Base-by-base conservation (phyloP, 2,113 vertebrate genomes). In the Ammodytes marinus region DNA sequence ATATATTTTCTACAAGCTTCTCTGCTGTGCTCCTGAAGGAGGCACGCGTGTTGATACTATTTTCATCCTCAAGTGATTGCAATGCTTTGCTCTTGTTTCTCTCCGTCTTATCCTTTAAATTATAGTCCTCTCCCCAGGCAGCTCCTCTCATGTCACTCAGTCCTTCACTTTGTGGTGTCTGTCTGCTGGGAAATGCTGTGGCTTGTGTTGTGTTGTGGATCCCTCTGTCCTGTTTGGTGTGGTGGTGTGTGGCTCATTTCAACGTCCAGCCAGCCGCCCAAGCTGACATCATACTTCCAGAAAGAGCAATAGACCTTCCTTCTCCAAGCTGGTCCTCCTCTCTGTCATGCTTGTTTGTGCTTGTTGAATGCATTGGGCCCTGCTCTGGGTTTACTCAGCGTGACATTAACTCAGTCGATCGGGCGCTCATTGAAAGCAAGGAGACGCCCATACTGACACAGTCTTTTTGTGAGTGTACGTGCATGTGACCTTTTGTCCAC, bases 241-340 rank as follows among this genome's bases (percentile, higher is more conserved):
- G 57, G 52, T 35, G 27, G 27, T 27, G 27, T 27, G 45, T 74
- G 61, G 58, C 57, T 83, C 59, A 61, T 57, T 78, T 82, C 52
- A 45, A 42, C 13, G 1, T 47, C 66, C 7, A 27, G n/a, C 67
- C 47, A 68, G 70, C 63, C 13, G 19, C 60, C 77, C 80, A 69
- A 58, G 50, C 74, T 86, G 83, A 89, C 81, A 78, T 90, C 72
- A 80, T 69, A 39, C 74, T 79, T 90, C 73, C 65, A 80, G 57
- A 75, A 82, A 77, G 54, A 57, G 65, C 17, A 76, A 50, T 17
- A 6, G 4, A 52, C 61, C 27, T 39, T 64, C 37, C 35, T 64
- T 50, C 50, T 75, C 69, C 64, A 35, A 52, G 1, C 71, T 57
- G 5, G 2, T 69, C 15, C 69, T 58, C 40, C 27, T 27, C 27